Evolutionary conservation across 2,888 invertebrate genomes (phyloP).

Genomic region (Papilio elwesi): DNA sequence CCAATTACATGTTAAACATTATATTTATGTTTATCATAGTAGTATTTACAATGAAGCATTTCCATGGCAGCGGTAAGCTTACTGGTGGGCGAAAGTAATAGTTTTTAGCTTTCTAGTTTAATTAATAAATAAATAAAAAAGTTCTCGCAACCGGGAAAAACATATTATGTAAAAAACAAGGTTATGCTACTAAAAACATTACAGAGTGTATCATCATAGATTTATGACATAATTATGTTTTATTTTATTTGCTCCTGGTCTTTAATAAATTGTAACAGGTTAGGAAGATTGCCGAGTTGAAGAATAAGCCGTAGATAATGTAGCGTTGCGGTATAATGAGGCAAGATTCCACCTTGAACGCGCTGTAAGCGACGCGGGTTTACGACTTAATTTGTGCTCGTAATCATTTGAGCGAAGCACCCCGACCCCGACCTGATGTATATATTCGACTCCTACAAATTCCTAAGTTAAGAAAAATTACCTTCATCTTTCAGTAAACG

Average conservation of each 20-base stretch:
- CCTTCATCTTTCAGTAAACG: slow-evolving; percentile 4
- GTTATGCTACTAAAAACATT: no score
- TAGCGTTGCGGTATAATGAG: slow-evolving; percentile 23
- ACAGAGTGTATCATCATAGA: neutral
- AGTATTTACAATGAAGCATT: no score
- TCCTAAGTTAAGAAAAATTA: slow-evolving; percentile 21
- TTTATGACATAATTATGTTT: slow-evolving; percentile 20
- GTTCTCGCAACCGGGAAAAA: neutral
- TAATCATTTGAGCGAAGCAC: slow-evolving; percentile 77
- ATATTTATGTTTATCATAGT: no score
- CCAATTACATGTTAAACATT: no score
- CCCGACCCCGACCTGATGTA: slow-evolving; percentile 47
- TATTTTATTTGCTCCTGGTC: slow-evolving; percentile 5
- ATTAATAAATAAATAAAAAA: neutral
- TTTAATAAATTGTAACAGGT: slow-evolving; percentile 24
- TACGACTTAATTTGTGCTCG: slow-evolving; percentile 81
- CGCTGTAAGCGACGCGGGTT: slow-evolving; percentile 63
- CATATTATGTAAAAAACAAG: neutral
- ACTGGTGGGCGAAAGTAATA: no score
- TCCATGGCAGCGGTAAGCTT: no score
- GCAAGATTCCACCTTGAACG: slow-evolving; percentile 24
- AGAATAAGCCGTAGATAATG: slow-evolving; percentile 25
- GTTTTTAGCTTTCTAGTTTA: neutral
- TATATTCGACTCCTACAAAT: slow-evolving; percentile 27
- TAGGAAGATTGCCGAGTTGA: slow-evolving; percentile 22